Evolutionary conservation across 1,140 invertebrate species (phyloP), one percentile per base, ranked within the genome.

Genomic region (Nixonia krombeini): DNA sequence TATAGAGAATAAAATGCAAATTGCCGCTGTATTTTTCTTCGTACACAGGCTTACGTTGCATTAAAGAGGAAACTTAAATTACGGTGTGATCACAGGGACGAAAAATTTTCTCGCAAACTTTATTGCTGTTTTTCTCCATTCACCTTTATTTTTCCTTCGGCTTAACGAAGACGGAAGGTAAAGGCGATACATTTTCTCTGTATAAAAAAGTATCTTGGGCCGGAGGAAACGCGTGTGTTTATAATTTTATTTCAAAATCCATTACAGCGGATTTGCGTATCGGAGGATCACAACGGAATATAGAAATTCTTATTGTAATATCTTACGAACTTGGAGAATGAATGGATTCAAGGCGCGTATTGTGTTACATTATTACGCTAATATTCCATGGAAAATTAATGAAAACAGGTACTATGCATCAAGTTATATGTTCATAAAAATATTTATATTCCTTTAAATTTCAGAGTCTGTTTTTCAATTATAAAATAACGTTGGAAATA

Each of bases 1-100:
- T 40, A 17, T 3, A 9, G 37, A 18, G 37, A 13, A 8, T 40
- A 40, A 16, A 18, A 40, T 40, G 37, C 15, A 40, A 40, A 40
- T 40, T 40, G 17, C 37, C 16, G 17, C 15, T 18, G 8, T 40
- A 18, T 17, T 21, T 40, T 40, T 40, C 37, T 8, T 21, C 16
- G 15, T 40, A 10, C 16, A 17, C 13, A 40, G 17, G 9, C 33
- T 35, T 13, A 35, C 1, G 33, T 13, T 9, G 25, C 25, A 26
- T 26, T 26, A 26, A 9, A 4, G 25, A 26, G 17, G 35, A 37
- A 37, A 37, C 35, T 37, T 37, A 15, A 37, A 37, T 37, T 16
- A 13, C 35, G 15, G 17, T 9, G 35, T 3, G 35, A 37, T 37
- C 15, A 31, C 3, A 2, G 9, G 9, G 29, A 31, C 12, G 29